Evolutionary conservation across 1,140 invertebrate genomes (phyloP).

Genomic region (Calephelis nemesis): DNA sequence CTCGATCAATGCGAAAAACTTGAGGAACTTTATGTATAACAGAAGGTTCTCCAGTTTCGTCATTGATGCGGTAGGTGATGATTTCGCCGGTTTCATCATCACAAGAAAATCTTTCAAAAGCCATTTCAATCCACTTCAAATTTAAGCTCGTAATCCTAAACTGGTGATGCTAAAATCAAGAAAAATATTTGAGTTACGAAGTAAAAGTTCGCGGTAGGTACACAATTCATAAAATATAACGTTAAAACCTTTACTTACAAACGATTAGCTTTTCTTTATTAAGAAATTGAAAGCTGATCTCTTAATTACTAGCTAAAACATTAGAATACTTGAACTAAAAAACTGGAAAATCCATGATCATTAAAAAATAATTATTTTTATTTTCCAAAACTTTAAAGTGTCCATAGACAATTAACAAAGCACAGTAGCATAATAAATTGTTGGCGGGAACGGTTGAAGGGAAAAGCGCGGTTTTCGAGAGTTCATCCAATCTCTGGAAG

Average conservation of each 20-base stretch:
- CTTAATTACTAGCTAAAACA: not conserved
- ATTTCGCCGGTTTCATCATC: constrained; percentile 64
- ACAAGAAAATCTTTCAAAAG: constrained; percentile 41
- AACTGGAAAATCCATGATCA: too few species aligned
- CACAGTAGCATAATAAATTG: too few species aligned
- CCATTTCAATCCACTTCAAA: constrained; percentile 30
- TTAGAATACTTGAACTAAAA: too few species aligned
- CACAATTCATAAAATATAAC: too few species aligned
- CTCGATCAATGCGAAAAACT: constrained; percentile 23
- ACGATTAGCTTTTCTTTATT: too few species aligned
- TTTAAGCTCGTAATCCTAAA: not conserved
- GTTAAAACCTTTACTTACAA: too few species aligned
- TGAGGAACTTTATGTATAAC: constrained; percentile 34
- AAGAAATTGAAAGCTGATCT: not conserved
- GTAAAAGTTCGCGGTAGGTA: not conserved
- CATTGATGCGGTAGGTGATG: constrained; percentile 50
- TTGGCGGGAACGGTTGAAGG: too few species aligned
- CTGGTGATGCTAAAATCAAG: not conserved
- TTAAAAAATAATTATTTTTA: too few species aligned
- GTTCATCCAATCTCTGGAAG: too few species aligned
- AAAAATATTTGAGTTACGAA: not conserved
- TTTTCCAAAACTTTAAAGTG: too few species aligned
- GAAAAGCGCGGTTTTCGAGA: too few species aligned
- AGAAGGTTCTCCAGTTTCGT: constrained; percentile 59
- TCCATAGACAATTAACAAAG: too few species aligned